Evolutionary conservation across 2,797 vertebrate genomes (phyloP).

Genomic region (Pseudochirops corinnae): DNA sequence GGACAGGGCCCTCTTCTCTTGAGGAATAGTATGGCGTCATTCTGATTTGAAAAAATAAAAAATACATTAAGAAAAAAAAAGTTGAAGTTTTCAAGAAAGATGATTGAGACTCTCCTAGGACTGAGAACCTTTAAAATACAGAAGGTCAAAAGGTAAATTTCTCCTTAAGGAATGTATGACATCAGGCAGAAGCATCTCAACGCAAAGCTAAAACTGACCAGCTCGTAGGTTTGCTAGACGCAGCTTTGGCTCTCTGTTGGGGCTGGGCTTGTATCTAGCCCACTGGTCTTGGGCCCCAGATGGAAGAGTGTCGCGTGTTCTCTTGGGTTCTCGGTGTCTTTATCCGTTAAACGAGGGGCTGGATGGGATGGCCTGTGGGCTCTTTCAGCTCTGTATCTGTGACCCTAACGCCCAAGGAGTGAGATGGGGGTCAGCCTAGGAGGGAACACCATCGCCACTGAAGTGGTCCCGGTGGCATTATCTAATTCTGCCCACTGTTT

Average conservation of each 20-base stretch:
- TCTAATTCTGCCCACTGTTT: neutral
- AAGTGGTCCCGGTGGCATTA: neutral
- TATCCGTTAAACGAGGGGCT: neutral
- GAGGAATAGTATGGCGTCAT: neutral
- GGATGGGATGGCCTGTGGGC: too few relatives aligned
- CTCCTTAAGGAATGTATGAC: neutral
- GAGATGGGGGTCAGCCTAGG: neutral
- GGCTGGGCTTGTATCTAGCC: neutral
- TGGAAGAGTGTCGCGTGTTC: neutral
- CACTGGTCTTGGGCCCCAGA: neutral
- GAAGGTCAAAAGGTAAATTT: neutral
- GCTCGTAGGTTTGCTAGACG: neutral
- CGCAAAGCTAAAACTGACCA: neutral
- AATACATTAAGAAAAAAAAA: neutral
- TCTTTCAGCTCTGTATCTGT: neutral
- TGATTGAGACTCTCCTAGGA: neutral
- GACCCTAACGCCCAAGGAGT: neutral
- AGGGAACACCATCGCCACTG: neutral
- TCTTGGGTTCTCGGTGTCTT: neutral
- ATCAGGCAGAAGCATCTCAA: neutral
- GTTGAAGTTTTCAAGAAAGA: neutral
- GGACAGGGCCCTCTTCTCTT: constrained; percentile 5
- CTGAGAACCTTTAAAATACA: neutral
- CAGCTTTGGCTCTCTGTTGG: neutral
- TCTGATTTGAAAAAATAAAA: neutral